A percentile compares a stretch with the other conserved stretches of the same genome.
These are phyloP conservation scores for Mylabris sibirica DNA, from an alignment of 2,888 invertebrate species.

Conservation along the genomic window DNA sequence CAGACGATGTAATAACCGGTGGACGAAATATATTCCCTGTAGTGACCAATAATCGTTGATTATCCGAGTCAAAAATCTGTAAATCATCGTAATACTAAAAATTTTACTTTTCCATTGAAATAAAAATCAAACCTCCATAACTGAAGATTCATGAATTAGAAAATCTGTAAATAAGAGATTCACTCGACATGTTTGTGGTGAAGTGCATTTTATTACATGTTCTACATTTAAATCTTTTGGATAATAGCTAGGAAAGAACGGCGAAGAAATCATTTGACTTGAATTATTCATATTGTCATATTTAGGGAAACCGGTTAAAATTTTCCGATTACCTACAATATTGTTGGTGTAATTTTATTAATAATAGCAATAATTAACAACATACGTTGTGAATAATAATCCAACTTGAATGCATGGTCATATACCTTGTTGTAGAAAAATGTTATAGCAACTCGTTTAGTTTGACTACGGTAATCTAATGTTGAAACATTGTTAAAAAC, in stretches of 20 bases:
- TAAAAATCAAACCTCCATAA: slow-evolving; percentile 68
- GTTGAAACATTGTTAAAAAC: slow-evolving; percentile 50
- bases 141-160: slow-evolving; percentile 70
- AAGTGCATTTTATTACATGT: slow-evolving; percentile 67
- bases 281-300: slow-evolving; percentile 56
- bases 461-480: slow-evolving; percentile 67
- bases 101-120: slow-evolving; percentile 2
- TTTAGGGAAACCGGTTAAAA: slow-evolving; percentile 62
- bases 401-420: slow-evolving; percentile 69
- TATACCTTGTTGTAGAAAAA: slow-evolving; percentile 68
- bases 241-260: slow-evolving; percentile 73
- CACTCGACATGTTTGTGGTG: slow-evolving; percentile 65
- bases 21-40: slow-evolving; percentile 74
- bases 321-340: slow-evolving; percentile 66
- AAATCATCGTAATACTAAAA: slow-evolving; percentile 23
- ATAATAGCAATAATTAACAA: background rate
- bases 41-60: slow-evolving; percentile 70
- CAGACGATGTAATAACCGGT: slow-evolving; percentile 70
- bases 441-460: slow-evolving; percentile 67
- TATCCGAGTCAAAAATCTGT: slow-evolving; percentile 74
- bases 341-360: slow-evolving; percentile 21
- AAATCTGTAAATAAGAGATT: slow-evolving; percentile 74
- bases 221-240: slow-evolving; percentile 73
- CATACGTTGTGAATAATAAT: slow-evolving; percentile 70
- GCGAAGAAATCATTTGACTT: slow-evolving; percentile 68